These are phyloP conservation scores for Plagiodera versicolora DNA, from an alignment of 2,888 invertebrate species.

Conservation along the genomic window DNA sequence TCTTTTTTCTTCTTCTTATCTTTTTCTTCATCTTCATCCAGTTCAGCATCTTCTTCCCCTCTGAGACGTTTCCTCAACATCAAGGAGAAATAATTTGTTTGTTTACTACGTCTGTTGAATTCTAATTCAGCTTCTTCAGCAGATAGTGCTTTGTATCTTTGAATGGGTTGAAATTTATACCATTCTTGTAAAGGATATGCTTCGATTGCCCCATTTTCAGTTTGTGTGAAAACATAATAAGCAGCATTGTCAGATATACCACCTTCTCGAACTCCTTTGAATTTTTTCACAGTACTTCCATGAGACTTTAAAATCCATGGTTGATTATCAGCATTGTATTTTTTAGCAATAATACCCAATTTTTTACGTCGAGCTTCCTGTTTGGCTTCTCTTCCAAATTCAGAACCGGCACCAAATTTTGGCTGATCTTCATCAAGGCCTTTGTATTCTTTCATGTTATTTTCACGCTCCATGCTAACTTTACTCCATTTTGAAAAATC, in stretches of 20 bases:
- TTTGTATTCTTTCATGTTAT: constrained; percentile 89
- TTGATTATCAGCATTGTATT: constrained; percentile 92
- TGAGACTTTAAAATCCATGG: constrained; percentile 95
- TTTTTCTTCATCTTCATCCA: constrained; percentile 40
- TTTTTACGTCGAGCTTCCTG: constrained; percentile 94
- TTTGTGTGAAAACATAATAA: constrained; percentile 97
- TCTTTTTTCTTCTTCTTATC: constrained; percentile 42
- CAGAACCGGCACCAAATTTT: constrained; percentile 96
- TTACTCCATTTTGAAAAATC: constrained; percentile 86
- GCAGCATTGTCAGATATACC: constrained; percentile 96
- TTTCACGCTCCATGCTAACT: constrained; percentile 92
- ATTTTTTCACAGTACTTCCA: constrained; percentile 84
- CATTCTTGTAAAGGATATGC: constrained; percentile 95
- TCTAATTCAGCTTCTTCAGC: constrained; percentile 98
- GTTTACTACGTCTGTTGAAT: constrained; percentile 92
- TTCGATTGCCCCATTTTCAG: constrained; percentile 92
- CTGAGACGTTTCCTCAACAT: constrained; percentile 87
- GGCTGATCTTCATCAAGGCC: constrained; percentile 88
- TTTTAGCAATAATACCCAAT: constrained; percentile 84
- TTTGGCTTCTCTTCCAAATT: constrained; percentile 90
- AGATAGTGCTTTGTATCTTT: constrained; percentile 89
- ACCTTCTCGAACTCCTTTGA: constrained; percentile 56
- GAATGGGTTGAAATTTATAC: constrained; percentile 91
- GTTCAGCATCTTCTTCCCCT: constrained; percentile 52
- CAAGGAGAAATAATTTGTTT: constrained; percentile 92